Evolutionary conservation across 1,140 invertebrate genomes (phyloP).

Genomic region (Drosophila suzukii): DNA sequence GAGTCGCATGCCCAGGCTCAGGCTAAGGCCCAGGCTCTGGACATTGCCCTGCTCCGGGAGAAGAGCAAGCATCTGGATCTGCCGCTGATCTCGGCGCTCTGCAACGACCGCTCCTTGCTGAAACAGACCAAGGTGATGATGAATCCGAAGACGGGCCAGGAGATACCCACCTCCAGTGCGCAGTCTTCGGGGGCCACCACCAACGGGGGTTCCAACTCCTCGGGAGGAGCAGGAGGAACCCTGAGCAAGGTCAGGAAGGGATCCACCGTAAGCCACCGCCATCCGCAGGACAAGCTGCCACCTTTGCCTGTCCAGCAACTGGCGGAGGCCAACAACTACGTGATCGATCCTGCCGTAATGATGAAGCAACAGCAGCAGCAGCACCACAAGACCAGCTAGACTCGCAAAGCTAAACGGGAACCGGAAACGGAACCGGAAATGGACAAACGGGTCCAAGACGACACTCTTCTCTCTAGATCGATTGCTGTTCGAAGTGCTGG

Average conservation of each 20-base stretch:
- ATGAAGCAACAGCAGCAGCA: conserved; percentile 78
- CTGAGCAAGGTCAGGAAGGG: conserved; percentile 86
- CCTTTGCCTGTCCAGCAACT: conserved; percentile 79
- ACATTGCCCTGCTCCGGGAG: conserved; percentile 92
- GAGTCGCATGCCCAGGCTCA: conserved; percentile 29
- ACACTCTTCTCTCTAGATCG: conserved; percentile 71
- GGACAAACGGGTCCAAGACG: conserved; percentile 25
- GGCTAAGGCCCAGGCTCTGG: conserved; percentile 85
- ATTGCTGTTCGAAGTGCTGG: conserved; percentile 21
- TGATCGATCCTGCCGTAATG: conserved; percentile 79
- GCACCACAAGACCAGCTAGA: conserved; percentile 48
- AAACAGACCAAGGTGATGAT: conserved; percentile 94
- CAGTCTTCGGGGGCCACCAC: background rate
- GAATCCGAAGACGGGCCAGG: conserved; percentile 86
- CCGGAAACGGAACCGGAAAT: conserved; percentile 33
- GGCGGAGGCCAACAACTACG: conserved; percentile 83
- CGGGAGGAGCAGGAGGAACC: conserved; percentile 58
- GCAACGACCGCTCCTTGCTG: conserved; percentile 93
- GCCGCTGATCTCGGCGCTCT: conserved; percentile 94
- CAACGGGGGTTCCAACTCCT: conserved; percentile 17
- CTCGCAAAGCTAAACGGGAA: conserved; percentile 7
- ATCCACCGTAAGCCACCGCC: conserved; percentile 85
- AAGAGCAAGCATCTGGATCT: conserved; percentile 94
- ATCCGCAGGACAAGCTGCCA: conserved; percentile 86
- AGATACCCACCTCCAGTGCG: conserved; percentile 10